Evolutionary conservation across 2,797 vertebrate species (phyloP).

Genomic region (Poecilia wingei): DNA sequence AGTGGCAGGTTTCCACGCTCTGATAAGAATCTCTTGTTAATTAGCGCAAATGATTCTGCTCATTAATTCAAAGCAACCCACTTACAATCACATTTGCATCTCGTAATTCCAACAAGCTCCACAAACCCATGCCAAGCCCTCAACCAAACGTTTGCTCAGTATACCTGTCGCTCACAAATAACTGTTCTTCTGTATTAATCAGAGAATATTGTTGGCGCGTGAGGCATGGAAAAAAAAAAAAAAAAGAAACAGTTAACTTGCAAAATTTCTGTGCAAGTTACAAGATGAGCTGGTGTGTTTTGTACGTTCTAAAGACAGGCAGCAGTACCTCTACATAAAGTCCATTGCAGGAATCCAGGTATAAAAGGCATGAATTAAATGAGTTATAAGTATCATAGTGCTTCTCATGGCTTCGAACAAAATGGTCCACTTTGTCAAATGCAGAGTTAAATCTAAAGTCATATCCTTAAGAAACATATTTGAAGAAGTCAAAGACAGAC

Average conservation of each 20-base stretch:
- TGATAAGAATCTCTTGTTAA: conserved; percentile 21
- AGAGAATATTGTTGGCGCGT: background rate
- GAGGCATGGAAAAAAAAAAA: background rate
- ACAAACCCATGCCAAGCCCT: background rate
- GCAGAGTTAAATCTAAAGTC: background rate
- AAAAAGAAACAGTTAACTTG: background rate
- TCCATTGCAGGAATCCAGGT: background rate
- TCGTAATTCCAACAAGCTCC: background rate
- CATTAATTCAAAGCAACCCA: conserved; percentile 17
- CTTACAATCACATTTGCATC: conserved; percentile 7
- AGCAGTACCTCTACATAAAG: background rate
- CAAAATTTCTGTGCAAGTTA: background rate
- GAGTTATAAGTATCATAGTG: background rate
- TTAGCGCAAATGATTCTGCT: conserved; percentile 22
- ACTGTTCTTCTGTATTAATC: background rate
- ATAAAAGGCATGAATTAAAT: background rate
- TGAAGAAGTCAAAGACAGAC: background rate
- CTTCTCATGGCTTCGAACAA: background rate
- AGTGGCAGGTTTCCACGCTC: conserved; percentile 11
- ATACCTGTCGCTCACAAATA: background rate
- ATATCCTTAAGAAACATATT: background rate
- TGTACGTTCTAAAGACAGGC: background rate
- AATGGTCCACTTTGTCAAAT: background rate
- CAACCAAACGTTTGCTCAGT: background rate
- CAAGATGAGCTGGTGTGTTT: background rate